These are phyloP conservation scores for Malurus splendens DNA, from an alignment of 2,797 vertebrate species.

Conservation along the genomic window DNA sequence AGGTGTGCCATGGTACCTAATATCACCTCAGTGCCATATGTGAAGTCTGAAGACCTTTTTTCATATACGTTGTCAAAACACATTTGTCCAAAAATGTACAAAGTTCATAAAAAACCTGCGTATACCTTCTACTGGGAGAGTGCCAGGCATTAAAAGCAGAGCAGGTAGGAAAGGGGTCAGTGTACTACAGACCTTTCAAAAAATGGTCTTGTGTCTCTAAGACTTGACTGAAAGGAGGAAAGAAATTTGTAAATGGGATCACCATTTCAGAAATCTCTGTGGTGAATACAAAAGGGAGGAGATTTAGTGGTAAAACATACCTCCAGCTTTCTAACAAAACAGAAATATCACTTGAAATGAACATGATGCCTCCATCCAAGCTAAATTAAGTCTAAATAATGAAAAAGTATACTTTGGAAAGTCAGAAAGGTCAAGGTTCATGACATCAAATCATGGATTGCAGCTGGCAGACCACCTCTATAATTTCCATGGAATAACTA, in stretches of 20 bases:
- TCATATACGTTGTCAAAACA: background rate
- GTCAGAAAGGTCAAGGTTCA: conserved; percentile 50
- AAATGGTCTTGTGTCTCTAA: conserved; percentile 5
- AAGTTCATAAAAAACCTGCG: background rate
- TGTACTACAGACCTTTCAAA: background rate
- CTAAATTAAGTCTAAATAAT: conserved; percentile 52
- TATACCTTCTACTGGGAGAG: background rate
- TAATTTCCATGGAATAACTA: conserved; percentile 64
- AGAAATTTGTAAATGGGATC: conserved; percentile 18
- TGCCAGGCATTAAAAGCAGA: background rate
- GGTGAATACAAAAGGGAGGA: background rate
- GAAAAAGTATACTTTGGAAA: conserved; percentile 59
- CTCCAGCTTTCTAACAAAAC: conserved; percentile 44
- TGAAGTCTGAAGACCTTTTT: background rate
- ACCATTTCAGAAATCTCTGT: conserved; percentile 2
- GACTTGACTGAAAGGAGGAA: conserved; percentile 15
- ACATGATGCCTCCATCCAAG: conserved; percentile 27
- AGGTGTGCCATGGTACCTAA: background rate
- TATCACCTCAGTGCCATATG: background rate
- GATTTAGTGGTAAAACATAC: conserved; percentile 2
- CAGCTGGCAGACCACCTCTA: conserved; percentile 46
- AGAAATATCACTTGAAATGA: conserved; percentile 36
- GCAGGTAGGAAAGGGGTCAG: background rate
- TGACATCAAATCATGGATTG: conserved; percentile 38
- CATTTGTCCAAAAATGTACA: background rate